These are phyloP conservation scores for Aratinga solstitialis DNA, from an alignment of 2,797 vertebrate species.

Conservation along the genomic window DNA sequence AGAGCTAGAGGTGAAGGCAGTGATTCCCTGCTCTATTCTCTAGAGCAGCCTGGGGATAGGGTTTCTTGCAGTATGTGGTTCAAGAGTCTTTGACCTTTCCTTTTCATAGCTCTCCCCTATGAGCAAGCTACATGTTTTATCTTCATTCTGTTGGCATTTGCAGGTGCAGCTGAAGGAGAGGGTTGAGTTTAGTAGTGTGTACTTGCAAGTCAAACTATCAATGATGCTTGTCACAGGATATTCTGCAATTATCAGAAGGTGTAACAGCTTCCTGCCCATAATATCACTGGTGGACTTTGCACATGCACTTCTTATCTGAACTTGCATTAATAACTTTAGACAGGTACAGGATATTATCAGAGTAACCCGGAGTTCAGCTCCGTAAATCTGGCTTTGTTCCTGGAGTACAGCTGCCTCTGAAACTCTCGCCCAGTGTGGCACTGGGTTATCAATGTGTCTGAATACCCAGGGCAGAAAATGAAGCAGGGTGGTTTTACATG, in stretches of 20 bases:
- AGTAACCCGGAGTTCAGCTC: background rate
- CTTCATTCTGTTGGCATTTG: background rate
- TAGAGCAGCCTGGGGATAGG: background rate
- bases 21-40: background rate
- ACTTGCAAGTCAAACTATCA: background rate
- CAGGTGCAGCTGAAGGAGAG: background rate
- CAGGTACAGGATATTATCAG: background rate
- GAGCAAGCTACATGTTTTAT: background rate
- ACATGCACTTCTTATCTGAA: background rate
- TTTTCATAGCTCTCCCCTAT: background rate
- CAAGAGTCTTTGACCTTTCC: slow-evolving; percentile 23
- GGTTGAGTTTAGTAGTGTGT: background rate
- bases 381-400: background rate
- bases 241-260: background rate
- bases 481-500: background rate
- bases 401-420: background rate
- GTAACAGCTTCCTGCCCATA: background rate
- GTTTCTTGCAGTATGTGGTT: slow-evolving; percentile 28
- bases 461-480: background rate
- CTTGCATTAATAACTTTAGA: background rate
- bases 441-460: background rate
- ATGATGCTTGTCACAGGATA: background rate
- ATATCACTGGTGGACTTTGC: background rate
- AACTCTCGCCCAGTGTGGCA: background rate
- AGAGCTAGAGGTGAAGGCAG: background rate